These are phyloP conservation scores for Pocillopora grandis DNA, from an alignment of 92 coral and sea anemone genomes.

Conservation along the genomic window DNA sequence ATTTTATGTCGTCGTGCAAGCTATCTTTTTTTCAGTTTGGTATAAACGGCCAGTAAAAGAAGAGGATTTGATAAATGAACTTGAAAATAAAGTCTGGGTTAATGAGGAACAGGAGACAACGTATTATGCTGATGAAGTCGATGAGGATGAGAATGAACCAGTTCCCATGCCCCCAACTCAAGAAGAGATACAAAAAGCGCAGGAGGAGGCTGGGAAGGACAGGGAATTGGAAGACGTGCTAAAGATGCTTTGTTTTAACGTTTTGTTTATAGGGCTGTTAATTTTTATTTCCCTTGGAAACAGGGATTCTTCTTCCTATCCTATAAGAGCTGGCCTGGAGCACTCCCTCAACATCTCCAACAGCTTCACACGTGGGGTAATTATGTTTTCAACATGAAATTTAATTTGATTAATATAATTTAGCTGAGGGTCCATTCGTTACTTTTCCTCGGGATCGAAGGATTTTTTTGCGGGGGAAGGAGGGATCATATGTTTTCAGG, in stretches of 20 bases:
- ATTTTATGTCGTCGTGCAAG: constrained; percentile 38
- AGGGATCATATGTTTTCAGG: no score
- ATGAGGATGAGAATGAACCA: constrained; percentile 39
- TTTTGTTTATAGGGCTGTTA: constrained; percentile 52
- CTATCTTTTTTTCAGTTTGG: constrained; percentile 53
- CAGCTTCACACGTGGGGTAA: constrained; percentile 23
- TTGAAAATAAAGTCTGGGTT: constrained; percentile 60
- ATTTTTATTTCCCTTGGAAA: constrained; percentile 63
- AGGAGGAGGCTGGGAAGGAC: constrained; percentile 60
- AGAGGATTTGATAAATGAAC: constrained; percentile 54
- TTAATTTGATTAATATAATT: background rate
- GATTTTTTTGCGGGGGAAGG: no score
- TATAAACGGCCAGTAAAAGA: constrained; percentile 58
- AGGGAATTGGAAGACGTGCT: constrained; percentile 71
- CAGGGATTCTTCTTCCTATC: constrained; percentile 57
- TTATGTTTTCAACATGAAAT: background rate
- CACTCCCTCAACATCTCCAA: constrained; percentile 48
- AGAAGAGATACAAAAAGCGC: constrained; percentile 51
- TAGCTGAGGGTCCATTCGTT: no score
- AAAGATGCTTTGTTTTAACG: constrained; percentile 59
- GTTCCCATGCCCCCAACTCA: constrained; percentile 64
- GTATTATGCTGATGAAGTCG: constrained; percentile 58
- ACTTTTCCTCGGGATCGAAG: no score
- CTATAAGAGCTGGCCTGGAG: constrained; percentile 44
- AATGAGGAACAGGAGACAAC: constrained; percentile 53